These are phyloP conservation scores for Choloepus didactylus DNA, from an alignment of 2,797 vertebrate species.

Conservation along the genomic window DNA sequence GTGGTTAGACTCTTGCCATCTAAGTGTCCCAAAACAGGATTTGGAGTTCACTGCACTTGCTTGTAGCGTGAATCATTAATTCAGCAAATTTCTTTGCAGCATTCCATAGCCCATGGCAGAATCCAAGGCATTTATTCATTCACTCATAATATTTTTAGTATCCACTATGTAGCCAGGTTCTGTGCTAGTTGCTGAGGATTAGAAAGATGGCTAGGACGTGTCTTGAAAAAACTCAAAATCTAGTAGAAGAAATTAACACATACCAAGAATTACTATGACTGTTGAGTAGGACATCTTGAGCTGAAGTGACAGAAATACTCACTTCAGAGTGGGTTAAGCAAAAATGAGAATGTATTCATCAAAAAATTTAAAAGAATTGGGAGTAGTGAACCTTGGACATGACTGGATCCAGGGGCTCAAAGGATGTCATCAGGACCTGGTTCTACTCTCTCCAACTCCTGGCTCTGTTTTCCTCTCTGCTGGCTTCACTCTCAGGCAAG, in stretches of 20 bases:
- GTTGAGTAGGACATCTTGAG: background rate
- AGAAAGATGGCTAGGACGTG: constrained; percentile 20
- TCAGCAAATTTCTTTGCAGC: background rate
- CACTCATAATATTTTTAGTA: background rate
- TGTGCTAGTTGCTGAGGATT: background rate
- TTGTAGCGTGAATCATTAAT: background rate
- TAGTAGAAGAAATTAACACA: background rate
- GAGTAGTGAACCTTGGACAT: background rate
- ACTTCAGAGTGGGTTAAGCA: background rate
- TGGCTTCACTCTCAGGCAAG: background rate
- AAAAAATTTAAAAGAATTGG: constrained; percentile 7
- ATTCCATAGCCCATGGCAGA: background rate
- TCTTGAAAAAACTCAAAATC: background rate
- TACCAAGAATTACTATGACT: background rate
- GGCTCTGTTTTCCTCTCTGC: background rate
- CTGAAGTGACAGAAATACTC: background rate
- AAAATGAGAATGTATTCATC: background rate
- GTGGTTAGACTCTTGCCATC: background rate
- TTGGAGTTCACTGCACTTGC: background rate
- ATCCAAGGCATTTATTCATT: background rate
- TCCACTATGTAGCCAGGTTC: background rate
- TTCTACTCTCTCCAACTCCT: background rate
- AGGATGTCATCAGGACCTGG: background rate
- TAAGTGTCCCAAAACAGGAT: background rate
- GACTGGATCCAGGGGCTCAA: background rate